phyloP scores from a whole-genome alignment of 2,888 invertebrate species.

The Campaea margaritaria region DNA sequence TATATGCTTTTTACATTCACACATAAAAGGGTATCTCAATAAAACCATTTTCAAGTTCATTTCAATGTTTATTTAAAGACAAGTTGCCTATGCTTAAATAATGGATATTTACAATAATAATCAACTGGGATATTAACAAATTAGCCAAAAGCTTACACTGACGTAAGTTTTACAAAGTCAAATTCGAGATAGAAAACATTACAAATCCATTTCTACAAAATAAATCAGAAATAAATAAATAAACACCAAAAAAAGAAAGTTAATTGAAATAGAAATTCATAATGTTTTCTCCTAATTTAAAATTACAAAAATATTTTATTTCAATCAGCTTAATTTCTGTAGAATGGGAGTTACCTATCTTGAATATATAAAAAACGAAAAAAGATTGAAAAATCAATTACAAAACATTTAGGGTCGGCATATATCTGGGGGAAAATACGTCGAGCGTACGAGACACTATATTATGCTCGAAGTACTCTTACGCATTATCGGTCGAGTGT shows the following conservation, averaged over 20 bases:
- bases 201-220: conserved; percentile 9
- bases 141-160: conserved; percentile 37
- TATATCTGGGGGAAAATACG: no score
- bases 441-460: no score
- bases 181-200: conserved; percentile 37
- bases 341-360: background rate
- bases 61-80: conserved; percentile 38
- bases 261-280: conserved; percentile 9
- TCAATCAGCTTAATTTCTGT: conserved; percentile 3
- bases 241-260: conserved; percentile 3
- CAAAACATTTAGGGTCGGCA: no score
- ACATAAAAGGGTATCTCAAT: no score
- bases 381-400: background rate
- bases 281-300: conserved; percentile 20
- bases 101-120: conserved; percentile 54
- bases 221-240: conserved; percentile 26
- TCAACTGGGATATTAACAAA: conserved; percentile 42
- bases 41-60: conserved; percentile 1
- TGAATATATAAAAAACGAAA: background rate
- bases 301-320: conserved; percentile 1
- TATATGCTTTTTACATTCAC: no score
- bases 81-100: conserved; percentile 33
- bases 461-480: no score
- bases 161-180: conserved; percentile 23
- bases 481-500: no score